Conservation (phyloP, 2,888 invertebrate genomes). For the Mechanitis mazaeus region DNA sequence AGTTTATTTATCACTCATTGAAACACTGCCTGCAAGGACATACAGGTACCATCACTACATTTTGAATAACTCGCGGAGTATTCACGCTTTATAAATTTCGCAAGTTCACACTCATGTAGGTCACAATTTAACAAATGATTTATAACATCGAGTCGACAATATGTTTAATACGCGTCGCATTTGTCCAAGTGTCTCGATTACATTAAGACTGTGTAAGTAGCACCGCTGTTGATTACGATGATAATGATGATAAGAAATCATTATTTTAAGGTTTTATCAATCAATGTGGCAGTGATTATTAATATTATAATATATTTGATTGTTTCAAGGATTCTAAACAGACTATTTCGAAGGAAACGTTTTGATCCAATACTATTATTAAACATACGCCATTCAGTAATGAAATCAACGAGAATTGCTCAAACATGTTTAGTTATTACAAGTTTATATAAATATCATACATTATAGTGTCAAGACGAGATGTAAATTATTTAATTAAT, state of each 20-base stretch:
- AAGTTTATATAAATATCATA: too few relatives aligned
- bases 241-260: conserved; percentile 36
- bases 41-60: conserved; percentile 5
- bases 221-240: conserved; percentile 32
- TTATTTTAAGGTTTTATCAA: conserved; percentile 30
- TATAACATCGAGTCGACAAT: not conserved
- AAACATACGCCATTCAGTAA: too few relatives aligned
- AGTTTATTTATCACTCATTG: not conserved
- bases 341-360: too few relatives aligned
- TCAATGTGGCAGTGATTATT: conserved; percentile 26
- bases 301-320: conserved; percentile 17
- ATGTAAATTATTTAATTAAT: too few relatives aligned
- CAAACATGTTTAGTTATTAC: too few relatives aligned
- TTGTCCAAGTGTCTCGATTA: conserved; percentile 19
- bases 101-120: not conserved
- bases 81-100: not conserved
- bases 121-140: not conserved
- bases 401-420: too few relatives aligned
- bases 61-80: not conserved
- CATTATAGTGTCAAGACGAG: too few relatives aligned
- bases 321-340: too few relatives aligned
- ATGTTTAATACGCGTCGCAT: conserved; percentile 7
- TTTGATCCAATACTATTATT: too few relatives aligned
- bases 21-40: not conserved
- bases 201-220: conserved; percentile 35